phyloP scores from a whole-genome alignment of 2,797 vertebrate genomes.

The Enteromius treurensis region DNA sequence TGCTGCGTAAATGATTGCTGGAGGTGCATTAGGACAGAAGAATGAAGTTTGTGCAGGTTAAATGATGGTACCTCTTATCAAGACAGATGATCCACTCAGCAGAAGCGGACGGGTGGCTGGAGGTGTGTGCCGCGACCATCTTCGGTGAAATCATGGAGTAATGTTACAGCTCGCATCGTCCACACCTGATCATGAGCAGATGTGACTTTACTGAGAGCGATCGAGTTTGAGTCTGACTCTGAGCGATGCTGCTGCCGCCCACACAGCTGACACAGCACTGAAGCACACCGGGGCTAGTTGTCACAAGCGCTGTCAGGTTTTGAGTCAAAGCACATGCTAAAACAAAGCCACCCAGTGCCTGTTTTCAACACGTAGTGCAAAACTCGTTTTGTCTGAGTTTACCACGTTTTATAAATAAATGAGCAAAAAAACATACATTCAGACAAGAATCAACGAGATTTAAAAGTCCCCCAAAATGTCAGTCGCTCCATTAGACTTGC shows the following conservation, averaged over 20 bases:
- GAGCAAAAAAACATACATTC: too few species aligned
- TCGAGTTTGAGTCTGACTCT: background rate
- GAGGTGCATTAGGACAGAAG: background rate
- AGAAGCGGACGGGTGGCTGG: conserved; percentile 86
- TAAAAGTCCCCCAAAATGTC: too few species aligned
- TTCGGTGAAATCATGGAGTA: conserved; percentile 74
- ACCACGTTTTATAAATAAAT: too few species aligned
- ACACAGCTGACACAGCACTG: background rate
- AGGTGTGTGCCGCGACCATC: conserved; percentile 92
- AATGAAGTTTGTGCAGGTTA: background rate
- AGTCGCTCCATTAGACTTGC: too few species aligned
- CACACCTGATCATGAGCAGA: conserved; percentile 33
- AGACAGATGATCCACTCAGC: conserved; percentile 93
- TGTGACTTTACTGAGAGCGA: conserved; percentile 44
- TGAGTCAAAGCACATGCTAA: background rate
- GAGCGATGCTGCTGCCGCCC: conserved; percentile 26
- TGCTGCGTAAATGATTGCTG: background rate
- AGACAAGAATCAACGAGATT: too few species aligned
- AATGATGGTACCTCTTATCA: conserved; percentile 88
- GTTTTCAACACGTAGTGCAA: background rate
- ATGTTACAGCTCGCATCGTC: conserved; percentile 47
- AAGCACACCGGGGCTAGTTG: conserved; percentile 14
- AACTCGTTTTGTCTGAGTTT: background rate
- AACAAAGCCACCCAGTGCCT: too few species aligned
- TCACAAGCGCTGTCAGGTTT: background rate